Conservation (phyloP, 2,113 vertebrate species). For the Brevimyrus niger region DNA sequence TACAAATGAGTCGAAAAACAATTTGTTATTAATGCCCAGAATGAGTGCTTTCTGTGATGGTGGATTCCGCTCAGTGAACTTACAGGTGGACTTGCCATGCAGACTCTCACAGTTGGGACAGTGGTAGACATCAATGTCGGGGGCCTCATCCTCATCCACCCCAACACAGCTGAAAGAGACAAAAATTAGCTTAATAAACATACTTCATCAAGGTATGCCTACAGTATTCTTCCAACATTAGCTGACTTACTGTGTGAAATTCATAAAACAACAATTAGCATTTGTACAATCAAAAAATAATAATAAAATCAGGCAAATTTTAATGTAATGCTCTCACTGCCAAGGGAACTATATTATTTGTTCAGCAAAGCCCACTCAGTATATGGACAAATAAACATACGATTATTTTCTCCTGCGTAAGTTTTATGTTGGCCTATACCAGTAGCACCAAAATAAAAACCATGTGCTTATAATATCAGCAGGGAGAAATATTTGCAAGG, state of each 20-base stretch:
- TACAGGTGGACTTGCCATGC: slow-evolving; percentile 89
- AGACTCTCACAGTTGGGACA: slow-evolving; percentile 96
- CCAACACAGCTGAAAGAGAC: slow-evolving; percentile 78
- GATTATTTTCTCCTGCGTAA: background rate
- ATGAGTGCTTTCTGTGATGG: background rate
- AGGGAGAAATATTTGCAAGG: background rate
- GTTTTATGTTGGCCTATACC: background rate
- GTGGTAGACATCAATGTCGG: slow-evolving; percentile 94
- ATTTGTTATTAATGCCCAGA: background rate
- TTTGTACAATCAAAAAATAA: background rate
- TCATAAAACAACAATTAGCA: background rate
- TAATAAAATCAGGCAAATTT: background rate
- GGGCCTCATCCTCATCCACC: slow-evolving; percentile 94
- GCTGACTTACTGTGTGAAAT: background rate
- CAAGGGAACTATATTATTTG: background rate
- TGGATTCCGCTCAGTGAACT: slow-evolving; percentile 47
- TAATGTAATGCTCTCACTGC: background rate
- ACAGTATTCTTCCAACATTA: background rate
- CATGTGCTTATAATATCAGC: background rate
- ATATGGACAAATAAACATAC: background rate
- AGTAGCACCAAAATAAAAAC: background rate
- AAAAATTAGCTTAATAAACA: background rate
- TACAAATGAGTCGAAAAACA: background rate
- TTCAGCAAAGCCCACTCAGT: background rate
- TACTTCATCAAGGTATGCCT: background rate